Base-by-base conservation (phyloP, 2,888 invertebrate species). In the Ochlodes sylvanus region DNA sequence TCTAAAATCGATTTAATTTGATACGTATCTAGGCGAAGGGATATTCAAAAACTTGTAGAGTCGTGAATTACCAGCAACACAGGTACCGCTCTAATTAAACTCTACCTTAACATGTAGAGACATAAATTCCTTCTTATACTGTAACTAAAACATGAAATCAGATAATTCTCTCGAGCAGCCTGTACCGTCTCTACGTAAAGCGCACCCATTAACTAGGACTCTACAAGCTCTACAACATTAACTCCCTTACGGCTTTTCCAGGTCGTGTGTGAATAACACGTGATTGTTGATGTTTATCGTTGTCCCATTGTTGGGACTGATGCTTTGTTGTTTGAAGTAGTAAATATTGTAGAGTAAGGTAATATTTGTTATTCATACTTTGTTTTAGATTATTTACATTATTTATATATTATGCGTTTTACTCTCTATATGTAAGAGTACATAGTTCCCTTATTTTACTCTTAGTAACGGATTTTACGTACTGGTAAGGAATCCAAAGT, bases 251-350 rank as follows among this genome's bases (percentile, higher is more conserved):
- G 15, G 58, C 66, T 58, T 41, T 50, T 55, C 60, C 67, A 67
- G 67, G 55, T 55, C 55, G 67, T 67, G 44, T 64, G 64, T 67
- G 67, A 67, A 67, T 67, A 65, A 61, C 67, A 61, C 41, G 52
- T 60, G 61, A 61, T 67, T 60, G 60, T 67, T 44, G 60, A 67
- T 61, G 67, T 60, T 61, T 61, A 67, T 61, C 54, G 55, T 12
- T 21, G 19, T 42, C 44, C 42, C 44, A 55, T 61, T 67, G 61
- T 67, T 60, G 41, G 5, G 44, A 67, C 60, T 44, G 54, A 55
- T 34, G 54, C 34, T 60, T 67, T 61, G 67, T 61, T 54, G 50
- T 27, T 5, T 15, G 52, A 15, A 57, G 19, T 41, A 44, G 21
- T 27, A 27, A 44, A 52, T 52, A 52, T 21, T 21, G 52, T 47